Conservation (phyloP, 2,888 invertebrate species). For the Caenorhabditis macrosperma region DNA sequence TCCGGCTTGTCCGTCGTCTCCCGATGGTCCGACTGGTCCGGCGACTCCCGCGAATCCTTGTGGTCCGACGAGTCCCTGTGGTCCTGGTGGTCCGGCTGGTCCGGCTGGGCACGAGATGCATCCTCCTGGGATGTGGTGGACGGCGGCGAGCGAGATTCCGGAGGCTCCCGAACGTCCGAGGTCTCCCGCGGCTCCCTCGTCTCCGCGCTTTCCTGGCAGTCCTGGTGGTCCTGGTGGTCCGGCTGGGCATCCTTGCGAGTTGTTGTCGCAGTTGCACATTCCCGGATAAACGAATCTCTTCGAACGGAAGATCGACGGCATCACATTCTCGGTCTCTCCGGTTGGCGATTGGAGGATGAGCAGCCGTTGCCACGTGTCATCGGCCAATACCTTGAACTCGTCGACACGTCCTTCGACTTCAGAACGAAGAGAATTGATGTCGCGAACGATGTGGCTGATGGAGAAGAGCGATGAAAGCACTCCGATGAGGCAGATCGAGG, state of each 20-base stretch:
- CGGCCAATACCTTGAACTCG: slow-evolving; percentile 68
- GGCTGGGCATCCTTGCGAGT: slow-evolving; percentile 69
- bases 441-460: slow-evolving; percentile 65
- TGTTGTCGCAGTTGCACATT: slow-evolving; percentile 69
- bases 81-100: slow-evolving; percentile 64
- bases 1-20: slow-evolving; percentile 63
- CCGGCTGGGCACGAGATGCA: slow-evolving; percentile 72
- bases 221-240: slow-evolving; percentile 72
- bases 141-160: slow-evolving; percentile 67
- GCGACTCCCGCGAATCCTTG: slow-evolving; percentile 62
- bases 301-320: slow-evolving; percentile 63
- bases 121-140: slow-evolving; percentile 69
- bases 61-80: slow-evolving; percentile 58
- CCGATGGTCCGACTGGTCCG: slow-evolving; percentile 62
- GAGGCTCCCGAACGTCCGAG: slow-evolving; percentile 65
- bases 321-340: slow-evolving; percentile 63
- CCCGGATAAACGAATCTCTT: slow-evolving; percentile 68
- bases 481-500: slow-evolving; percentile 61
- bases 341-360: slow-evolving; percentile 69
- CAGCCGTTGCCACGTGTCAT: slow-evolving; percentile 72
- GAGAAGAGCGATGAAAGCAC: slow-evolving; percentile 64
- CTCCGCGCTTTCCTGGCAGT: slow-evolving; percentile 66
- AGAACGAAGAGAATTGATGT: slow-evolving; percentile 66
- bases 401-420: slow-evolving; percentile 66
- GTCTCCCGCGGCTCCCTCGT: slow-evolving; percentile 66